Percentiles rank a stretch among this genome's conserved stretches.
Conservation (phyloP, 2,888 invertebrate species). For the Panzeria rudis region DNA sequence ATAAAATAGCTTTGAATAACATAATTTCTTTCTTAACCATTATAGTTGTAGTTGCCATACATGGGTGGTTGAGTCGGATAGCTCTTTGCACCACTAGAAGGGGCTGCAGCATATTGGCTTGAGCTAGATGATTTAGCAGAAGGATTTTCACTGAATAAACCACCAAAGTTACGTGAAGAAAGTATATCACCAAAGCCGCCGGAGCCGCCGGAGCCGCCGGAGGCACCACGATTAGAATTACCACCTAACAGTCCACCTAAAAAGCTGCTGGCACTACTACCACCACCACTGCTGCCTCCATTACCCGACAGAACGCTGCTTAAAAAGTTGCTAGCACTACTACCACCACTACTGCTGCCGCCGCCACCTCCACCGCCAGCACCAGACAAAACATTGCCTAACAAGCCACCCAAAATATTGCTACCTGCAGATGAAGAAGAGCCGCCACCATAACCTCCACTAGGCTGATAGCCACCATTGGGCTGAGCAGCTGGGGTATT, state of each 20-base stretch:
- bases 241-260: constrained; percentile 75
- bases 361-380: constrained; percentile 70
- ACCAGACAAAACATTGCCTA: constrained; percentile 78
- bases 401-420: constrained; percentile 79
- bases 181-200: constrained; percentile 80
- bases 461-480: constrained; percentile 78
- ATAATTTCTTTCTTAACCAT: constrained; percentile 42
- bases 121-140: constrained; percentile 74
- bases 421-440: constrained; percentile 76
- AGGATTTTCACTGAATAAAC: constrained; percentile 83
- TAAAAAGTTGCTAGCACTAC: constrained; percentile 76
- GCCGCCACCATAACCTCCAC: constrained; percentile 76
- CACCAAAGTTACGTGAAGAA: constrained; percentile 81
- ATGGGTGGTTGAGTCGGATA: constrained; percentile 82
- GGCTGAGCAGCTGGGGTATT: constrained; percentile 70
- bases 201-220: constrained; percentile 72
- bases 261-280: constrained; percentile 73
- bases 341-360: constrained; percentile 70
- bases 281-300: constrained; percentile 65
- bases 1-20: not conserved
- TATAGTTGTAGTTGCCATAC: constrained; percentile 75
- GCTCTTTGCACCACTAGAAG: constrained; percentile 76
- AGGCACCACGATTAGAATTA: constrained; percentile 71
- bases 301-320: constrained; percentile 77
- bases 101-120: constrained; percentile 69